phyloP scores from a whole-genome alignment of 2,113 vertebrate genomes.

The Perca fluviatilis region DNA sequence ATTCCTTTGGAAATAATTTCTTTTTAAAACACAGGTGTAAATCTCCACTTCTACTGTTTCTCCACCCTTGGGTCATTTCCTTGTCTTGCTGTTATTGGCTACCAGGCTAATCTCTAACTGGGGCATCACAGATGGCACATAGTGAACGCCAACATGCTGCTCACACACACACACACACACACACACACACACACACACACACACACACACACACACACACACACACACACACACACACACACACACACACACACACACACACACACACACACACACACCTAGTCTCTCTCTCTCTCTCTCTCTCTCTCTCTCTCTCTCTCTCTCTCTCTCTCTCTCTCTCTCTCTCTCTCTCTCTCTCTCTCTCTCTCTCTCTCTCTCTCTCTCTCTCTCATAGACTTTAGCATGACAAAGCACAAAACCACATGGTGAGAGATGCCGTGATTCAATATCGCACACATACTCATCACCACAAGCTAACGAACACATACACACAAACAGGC shows the following conservation, averaged over 20 bases:
- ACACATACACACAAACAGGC: neutral
- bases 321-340: too few relatives aligned
- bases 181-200: neutral
- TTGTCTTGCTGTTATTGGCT: slow-evolving; percentile 74
- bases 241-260: slow-evolving; percentile 8
- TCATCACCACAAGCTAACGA: neutral
- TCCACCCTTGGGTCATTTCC: slow-evolving; percentile 61
- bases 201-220: neutral
- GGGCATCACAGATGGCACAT: slow-evolving; percentile 73
- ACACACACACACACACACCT: neutral
- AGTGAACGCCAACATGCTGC: too few relatives aligned
- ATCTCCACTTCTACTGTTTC: slow-evolving; percentile 12
- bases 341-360: too few relatives aligned
- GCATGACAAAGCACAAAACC: slow-evolving; percentile 24
- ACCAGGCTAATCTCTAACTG: slow-evolving; percentile 63
- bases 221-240: slow-evolving; percentile 23
- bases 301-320: too few relatives aligned
- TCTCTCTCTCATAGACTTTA: too few relatives aligned
- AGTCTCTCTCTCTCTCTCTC: too few relatives aligned
- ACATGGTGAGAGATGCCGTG: slow-evolving; percentile 38
- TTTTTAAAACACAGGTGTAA: slow-evolving; percentile 26
- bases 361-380: too few relatives aligned
- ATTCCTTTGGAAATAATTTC: slow-evolving; percentile 1
- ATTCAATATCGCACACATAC: slow-evolving; percentile 16
- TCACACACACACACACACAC: slow-evolving; percentile 12